Base-by-base conservation (phyloP, 2,888 invertebrate genomes). In the Callyntrura sp. region DNA sequence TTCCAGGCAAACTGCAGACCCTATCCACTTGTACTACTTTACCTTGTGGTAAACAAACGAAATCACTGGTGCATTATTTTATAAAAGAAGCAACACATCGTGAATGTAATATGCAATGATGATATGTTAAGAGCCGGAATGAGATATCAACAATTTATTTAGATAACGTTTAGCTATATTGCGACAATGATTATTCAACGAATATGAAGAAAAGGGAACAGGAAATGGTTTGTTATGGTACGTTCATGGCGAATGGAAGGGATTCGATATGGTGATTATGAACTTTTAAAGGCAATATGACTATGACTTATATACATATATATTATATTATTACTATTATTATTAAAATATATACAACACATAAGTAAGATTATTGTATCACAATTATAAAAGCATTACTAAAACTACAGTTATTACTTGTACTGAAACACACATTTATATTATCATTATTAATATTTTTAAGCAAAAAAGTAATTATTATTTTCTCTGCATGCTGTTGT, bases 261-360 rank as follows among this genome's bases (percentile, higher is more conserved):
- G 90, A 87, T 87, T 83, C 57, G 90, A 87, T 83, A 86, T 90
- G 90, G 90, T 90, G 90, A 90, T 90, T 90, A 90, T 87, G 90
- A 90, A 90, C 90, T 90, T 90, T 86, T 90, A 86, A 90, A 90
- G 90, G 90, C 86, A 90, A 90, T 90, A 90, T 90, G 70, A 90
- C 81, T 90, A 85, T 90, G 86, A 90, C 90, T 90, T 90, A 86
- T 76, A 79, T 35, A 85, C 25, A 73, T 23, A 25, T 78, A 48
- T 85, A 79, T 65, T 65, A 57, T 55, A 45, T 35, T n/a, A n/a
- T n/a, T 35, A 35, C 35, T 35, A 35, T 35, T 35, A 35, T 35
- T 35, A 6, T 35, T 35, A 35, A 35, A 35, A 35, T 35, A 35
- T 35, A 35, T 68, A 45, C 20, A 35, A 35, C 35, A 35, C 35